Conservation (phyloP, 2,113 vertebrate species). For the Takifugu bimaculatus region DNA sequence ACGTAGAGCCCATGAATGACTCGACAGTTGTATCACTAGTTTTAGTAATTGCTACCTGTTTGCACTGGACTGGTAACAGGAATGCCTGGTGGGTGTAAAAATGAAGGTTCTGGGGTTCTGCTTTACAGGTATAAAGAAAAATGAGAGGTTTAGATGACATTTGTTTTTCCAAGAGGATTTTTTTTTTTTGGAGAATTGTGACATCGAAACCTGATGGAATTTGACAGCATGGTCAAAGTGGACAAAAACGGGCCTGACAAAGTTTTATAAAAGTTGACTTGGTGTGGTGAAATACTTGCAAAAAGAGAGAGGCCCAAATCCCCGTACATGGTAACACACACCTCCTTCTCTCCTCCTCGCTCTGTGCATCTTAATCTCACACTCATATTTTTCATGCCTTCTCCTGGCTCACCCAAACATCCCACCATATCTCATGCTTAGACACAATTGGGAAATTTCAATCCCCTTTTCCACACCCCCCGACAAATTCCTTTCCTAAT, state of each 20-base stretch:
- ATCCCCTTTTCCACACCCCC: slow-evolving; percentile 62
- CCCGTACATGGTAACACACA: slow-evolving; percentile 30
- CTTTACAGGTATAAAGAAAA: too few species aligned
- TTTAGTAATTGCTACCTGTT: too few species aligned
- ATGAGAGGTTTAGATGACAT: too few species aligned
- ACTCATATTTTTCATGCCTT: slow-evolving; percentile 48
- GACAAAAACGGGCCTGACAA: not conserved
- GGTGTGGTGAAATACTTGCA: not conserved
- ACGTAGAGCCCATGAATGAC: too few species aligned
- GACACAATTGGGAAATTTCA: slow-evolving; percentile 64
- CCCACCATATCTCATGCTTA: slow-evolving; percentile 46
- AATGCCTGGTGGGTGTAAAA: too few species aligned
- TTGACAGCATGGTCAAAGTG: too few species aligned
- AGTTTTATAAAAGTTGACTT: slow-evolving; percentile 8
- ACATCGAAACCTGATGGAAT: too few species aligned
- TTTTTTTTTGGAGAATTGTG: too few species aligned
- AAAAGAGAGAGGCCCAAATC: slow-evolving; percentile 42
- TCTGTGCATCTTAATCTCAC: slow-evolving; percentile 65
- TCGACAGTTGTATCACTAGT: too few species aligned
- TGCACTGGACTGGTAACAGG: too few species aligned
- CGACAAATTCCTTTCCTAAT: slow-evolving; percentile 80
- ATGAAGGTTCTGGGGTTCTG: too few species aligned
- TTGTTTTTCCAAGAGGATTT: too few species aligned
- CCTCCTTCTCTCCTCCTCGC: slow-evolving; percentile 58
- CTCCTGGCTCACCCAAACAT: slow-evolving; percentile 40